These are phyloP conservation scores for Datnioides undecimradiatus DNA, from an alignment of 2,113 vertebrate species.

Conservation along the genomic window DNA sequence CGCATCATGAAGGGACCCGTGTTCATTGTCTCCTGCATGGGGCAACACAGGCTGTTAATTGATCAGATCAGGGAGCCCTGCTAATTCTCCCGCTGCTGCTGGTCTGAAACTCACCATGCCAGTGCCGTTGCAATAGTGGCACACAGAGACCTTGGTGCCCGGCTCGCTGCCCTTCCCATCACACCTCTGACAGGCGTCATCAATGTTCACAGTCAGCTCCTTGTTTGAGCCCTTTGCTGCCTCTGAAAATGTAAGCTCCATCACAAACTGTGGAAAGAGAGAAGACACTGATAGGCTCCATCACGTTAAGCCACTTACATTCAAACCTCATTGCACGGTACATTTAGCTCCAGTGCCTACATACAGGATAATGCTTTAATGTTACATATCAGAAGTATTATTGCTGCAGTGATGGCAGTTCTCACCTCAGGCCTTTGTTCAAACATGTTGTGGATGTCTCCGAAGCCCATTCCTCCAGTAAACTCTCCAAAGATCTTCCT, in stretches of 20 bases:
- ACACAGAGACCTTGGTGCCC: slow-evolving; percentile 89
- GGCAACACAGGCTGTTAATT: neutral
- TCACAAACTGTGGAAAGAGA: slow-evolving; percentile 86
- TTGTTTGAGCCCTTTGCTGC: slow-evolving; percentile 95
- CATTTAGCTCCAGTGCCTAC: neutral
- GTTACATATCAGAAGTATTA: neutral
- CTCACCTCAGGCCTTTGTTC: slow-evolving; percentile 93
- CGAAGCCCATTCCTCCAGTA: slow-evolving; percentile 85
- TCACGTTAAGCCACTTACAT: neutral
- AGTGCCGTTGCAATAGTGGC: slow-evolving; percentile 92
- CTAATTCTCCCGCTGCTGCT: no score
- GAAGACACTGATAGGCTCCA: neutral
- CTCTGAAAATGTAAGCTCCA: slow-evolving; percentile 94
- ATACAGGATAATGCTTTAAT: no score
- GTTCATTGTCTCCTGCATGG: slow-evolving; percentile 89
- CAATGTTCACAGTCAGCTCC: slow-evolving; percentile 89
- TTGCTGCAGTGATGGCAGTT: neutral
- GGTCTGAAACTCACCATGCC: slow-evolving; percentile 89
- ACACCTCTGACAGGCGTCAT: slow-evolving; percentile 89
- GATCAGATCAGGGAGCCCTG: no score
- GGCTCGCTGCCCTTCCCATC: slow-evolving; percentile 90
- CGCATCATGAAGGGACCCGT: slow-evolving; percentile 95
- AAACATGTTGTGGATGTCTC: slow-evolving; percentile 89
- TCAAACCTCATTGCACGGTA: neutral
- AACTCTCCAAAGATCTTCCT: slow-evolving; percentile 97